Conservation (phyloP, 2,113 vertebrate genomes). For the Scomber japonicus region DNA sequence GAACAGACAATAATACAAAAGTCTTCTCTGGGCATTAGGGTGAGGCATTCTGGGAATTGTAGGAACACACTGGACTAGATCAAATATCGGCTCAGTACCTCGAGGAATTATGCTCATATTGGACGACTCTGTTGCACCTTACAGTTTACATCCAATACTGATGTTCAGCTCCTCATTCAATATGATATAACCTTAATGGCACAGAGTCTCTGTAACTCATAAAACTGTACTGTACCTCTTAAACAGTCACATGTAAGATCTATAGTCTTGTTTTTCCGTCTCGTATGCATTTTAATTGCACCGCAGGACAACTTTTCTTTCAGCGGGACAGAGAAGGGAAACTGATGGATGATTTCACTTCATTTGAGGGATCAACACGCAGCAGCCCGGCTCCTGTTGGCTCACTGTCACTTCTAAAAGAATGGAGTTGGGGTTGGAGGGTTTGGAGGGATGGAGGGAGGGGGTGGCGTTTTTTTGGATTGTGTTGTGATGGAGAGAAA, state of each 20-base stretch:
- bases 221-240: not conserved
- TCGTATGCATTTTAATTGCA: slow-evolving; percentile 13
- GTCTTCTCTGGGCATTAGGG: too few relatives aligned
- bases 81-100: too few relatives aligned
- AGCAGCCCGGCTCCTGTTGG: slow-evolving; percentile 41
- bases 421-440: slow-evolving; percentile 30
- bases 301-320: not conserved
- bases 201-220: too few relatives aligned
- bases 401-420: slow-evolving; percentile 53
- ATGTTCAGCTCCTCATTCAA: too few relatives aligned
- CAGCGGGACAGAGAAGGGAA: slow-evolving; percentile 20
- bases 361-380: slow-evolving; percentile 32
- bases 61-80: too few relatives aligned
- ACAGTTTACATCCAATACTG: too few relatives aligned
- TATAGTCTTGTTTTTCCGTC: not conserved
- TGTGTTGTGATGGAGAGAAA: slow-evolving; percentile 58
- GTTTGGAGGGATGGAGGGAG: not conserved
- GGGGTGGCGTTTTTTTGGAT: slow-evolving; percentile 42
- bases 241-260: not conserved
- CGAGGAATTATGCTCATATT: too few relatives aligned
- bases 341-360: slow-evolving; percentile 42
- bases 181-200: too few relatives aligned
- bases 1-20: too few relatives aligned
- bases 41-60: too few relatives aligned
- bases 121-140: too few relatives aligned